These are phyloP conservation scores for Nicator chloris DNA, from an alignment of 2,113 vertebrate genomes.

Conservation along the genomic window DNA sequence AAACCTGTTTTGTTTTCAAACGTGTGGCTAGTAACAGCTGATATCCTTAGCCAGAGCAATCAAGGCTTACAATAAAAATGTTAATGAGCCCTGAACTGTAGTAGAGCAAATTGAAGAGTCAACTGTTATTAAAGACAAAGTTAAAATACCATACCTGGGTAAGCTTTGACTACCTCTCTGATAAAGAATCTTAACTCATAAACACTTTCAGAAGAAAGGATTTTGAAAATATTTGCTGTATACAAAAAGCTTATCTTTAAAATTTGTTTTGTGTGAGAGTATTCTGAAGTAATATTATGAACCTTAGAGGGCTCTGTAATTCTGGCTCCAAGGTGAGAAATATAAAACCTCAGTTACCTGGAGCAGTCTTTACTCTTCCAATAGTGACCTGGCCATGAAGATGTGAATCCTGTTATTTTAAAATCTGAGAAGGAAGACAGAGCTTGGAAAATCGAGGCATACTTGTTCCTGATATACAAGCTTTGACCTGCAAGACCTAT, in stretches of 20 bases:
- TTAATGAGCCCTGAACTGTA: slow-evolving; percentile 24
- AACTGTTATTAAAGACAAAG: neutral
- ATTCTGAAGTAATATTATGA: neutral
- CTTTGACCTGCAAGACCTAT: neutral
- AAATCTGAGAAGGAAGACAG: neutral
- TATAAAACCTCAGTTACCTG: neutral
- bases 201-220: neutral
- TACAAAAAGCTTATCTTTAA: neutral
- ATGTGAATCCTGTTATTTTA: neutral
- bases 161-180: neutral
- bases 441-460: neutral
- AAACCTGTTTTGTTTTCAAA: neutral
- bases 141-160: neutral
- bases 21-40: neutral
- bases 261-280: neutral
- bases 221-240: neutral
- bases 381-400: neutral
- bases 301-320: neutral
- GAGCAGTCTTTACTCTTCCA: neutral
- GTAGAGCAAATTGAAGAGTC: neutral
- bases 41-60: neutral
- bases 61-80: neutral
- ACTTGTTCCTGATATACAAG: neutral
- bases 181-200: neutral
- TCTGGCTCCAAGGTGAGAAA: neutral